phyloP scores from a whole-genome alignment of 2,797 vertebrate genomes.

The Hydrophis major region DNA sequence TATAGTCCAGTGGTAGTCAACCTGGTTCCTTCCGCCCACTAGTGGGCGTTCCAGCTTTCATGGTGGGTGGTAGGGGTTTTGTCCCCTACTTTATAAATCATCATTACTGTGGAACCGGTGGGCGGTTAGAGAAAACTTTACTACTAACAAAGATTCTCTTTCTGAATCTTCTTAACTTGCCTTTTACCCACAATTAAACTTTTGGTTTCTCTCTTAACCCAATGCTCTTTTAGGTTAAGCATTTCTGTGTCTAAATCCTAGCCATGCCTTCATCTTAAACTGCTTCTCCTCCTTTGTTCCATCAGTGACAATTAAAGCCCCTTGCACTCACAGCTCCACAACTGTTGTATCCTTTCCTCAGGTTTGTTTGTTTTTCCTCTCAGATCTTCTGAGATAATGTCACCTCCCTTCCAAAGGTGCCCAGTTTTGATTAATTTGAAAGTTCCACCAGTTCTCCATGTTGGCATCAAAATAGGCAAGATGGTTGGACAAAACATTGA shows the following conservation, averaged over 20 bases:
- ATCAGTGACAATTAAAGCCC: background rate
- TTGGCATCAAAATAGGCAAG: background rate
- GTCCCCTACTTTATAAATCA: no score
- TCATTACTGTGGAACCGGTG: no score
- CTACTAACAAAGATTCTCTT: background rate
- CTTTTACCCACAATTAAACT: background rate
- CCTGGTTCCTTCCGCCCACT: no score
- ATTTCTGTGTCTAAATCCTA: background rate
- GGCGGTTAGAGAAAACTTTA: no score
- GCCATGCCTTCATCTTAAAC: background rate
- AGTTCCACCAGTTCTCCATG: background rate
- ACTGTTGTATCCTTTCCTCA: background rate
- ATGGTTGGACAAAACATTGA: background rate
- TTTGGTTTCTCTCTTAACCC: background rate
- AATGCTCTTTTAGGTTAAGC: background rate
- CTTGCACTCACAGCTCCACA: background rate
- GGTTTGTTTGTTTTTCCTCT: background rate
- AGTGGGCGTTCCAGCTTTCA: no score
- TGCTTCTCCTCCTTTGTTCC: background rate
- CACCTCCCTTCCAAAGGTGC: background rate
- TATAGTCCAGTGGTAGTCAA: background rate
- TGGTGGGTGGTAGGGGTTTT: no score
- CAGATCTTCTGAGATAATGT: background rate
- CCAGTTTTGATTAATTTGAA: background rate
- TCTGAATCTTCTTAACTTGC: background rate